Evolutionary conservation across 2,888 invertebrate species (phyloP), one percentile per base, ranked within the genome.

Genomic region (Branchellion lobata): DNA sequence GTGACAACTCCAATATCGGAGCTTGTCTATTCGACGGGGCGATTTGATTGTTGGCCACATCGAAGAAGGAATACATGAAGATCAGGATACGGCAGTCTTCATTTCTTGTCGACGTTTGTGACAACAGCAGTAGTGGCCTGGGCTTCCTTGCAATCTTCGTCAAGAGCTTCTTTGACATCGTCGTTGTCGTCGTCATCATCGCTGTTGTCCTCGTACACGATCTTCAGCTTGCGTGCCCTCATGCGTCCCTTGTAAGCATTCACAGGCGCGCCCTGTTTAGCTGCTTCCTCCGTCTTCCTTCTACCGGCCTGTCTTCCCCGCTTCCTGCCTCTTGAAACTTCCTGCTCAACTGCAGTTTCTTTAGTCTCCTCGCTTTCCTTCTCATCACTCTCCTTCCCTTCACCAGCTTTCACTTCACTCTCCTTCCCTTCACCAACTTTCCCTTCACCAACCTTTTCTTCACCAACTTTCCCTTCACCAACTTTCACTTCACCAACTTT

Each of bases 101-200:
- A n/a, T n/a, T n/a, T n/a, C n/a, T n/a, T n/a, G n/a, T n/a, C n/a
- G n/a, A n/a, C n/a, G n/a, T n/a, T n/a, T n/a, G n/a, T n/a, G n/a
- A n/a, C n/a, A n/a, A n/a, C n/a, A n/a, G n/a, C n/a, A n/a, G n/a
- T n/a, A n/a, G n/a, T n/a, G n/a, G n/a, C n/a, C n/a, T n/a, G n/a
- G n/a, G n/a, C n/a, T n/a, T n/a, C n/a, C n/a, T n/a, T n/a, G n/a
- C n/a, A n/a, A n/a, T n/a, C n/a, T n/a, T n/a, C n/a, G n/a, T n/a
- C n/a, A n/a, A n/a, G n/a, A n/a, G n/a, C n/a, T n/a, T n/a, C n/a
- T n/a, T n/a, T n/a, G n/a, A n/a, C n/a, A n/a, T n/a, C n/a, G n/a
- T n/a, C n/a, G 40, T 40, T 14, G 34, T 74, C 74, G 33, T 51
- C 47, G 40, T 8, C 74, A 51, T 47, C 27, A 40, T 74, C 51